phyloP scores from a whole-genome alignment of 1,140 invertebrate genomes.

The Atta cephalotes region DNA sequence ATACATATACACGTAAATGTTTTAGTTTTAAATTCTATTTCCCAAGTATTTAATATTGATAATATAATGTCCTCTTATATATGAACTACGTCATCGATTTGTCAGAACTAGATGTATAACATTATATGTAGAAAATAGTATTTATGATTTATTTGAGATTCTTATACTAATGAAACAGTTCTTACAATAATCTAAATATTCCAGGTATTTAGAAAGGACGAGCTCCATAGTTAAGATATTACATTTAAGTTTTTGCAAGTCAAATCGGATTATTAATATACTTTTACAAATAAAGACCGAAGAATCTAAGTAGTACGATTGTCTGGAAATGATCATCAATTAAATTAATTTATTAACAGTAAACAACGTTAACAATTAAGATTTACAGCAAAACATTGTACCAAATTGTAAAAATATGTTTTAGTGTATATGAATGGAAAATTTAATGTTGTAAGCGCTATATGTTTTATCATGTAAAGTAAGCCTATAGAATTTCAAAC shows the following conservation, averaged over 20 bases:
- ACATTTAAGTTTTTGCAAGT: slow-evolving; percentile 6
- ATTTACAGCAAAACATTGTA: too few relatives aligned
- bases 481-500: too few relatives aligned
- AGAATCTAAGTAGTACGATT: not conserved
- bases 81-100: not conserved
- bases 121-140: not conserved
- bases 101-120: not conserved
- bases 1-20: too few relatives aligned
- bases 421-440: too few relatives aligned
- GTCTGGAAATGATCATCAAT: not conserved
- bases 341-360: slow-evolving; percentile 5
- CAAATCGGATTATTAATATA: slow-evolving; percentile 42
- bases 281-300: slow-evolving; percentile 11
- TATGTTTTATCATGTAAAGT: too few relatives aligned
- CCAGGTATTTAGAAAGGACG: not conserved
- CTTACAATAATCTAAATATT: not conserved
- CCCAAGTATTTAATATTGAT: not conserved
- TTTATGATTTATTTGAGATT: not conserved
- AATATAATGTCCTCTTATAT: not conserved
- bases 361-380: not conserved
- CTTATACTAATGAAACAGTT: not conserved
- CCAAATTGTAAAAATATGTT: too few relatives aligned
- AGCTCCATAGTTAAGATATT: not conserved
- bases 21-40: not conserved
- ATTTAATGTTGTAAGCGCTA: too few relatives aligned